Evolutionary conservation across 2,797 vertebrate species (phyloP), one percentile per base, ranked within the genome.

Genomic region (Cryptoprocta ferox): DNA sequence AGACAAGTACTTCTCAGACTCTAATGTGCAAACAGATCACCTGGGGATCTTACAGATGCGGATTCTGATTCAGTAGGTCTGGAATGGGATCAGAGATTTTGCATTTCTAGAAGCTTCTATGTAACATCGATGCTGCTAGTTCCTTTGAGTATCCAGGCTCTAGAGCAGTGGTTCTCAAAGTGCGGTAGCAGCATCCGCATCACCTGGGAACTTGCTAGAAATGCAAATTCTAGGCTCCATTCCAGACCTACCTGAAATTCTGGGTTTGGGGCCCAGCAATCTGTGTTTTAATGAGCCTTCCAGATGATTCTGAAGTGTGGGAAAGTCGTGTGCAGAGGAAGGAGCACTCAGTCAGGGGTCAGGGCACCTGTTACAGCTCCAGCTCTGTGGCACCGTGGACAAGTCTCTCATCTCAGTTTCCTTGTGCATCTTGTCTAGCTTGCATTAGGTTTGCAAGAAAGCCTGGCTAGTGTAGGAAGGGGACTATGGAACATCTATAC

Each of bases 81-180:
- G 10, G 24, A 4, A 6, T n/a, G 4, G 65, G 28, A 88, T n/a
- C 53, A 12, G 53, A 18, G 37, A 37, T n/a, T 42, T 80, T 80
- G 76, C 26, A 37, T 32, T 85, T 96, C 94, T 42, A 84, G 50
- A 94, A 87, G 59, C 18, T 45, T 87, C 76, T 37, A 1, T 19
- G 37, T 42, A 8, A 65, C 56, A 12, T 1, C 2, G 4, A 28
- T 32, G 53, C 48, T n/a, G 21, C 26, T 61, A 24, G n/a, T 45
- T 48, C 50, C 21, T 21, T 68, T 84, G 8, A 39, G 37, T 32
- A 78, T 35, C 73, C 39, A 83, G 37, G 32, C 21, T 70, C 75
- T 24, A 76, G 21, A 88, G 35, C 86, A n/a, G 68, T 19, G 30
- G 13, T 45, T 75, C 86, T 94, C 39, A 35, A 32, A 81, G 76